phyloP scores from a whole-genome alignment of 2,113 vertebrate species.

The Meleagris gallopavo region DNA sequence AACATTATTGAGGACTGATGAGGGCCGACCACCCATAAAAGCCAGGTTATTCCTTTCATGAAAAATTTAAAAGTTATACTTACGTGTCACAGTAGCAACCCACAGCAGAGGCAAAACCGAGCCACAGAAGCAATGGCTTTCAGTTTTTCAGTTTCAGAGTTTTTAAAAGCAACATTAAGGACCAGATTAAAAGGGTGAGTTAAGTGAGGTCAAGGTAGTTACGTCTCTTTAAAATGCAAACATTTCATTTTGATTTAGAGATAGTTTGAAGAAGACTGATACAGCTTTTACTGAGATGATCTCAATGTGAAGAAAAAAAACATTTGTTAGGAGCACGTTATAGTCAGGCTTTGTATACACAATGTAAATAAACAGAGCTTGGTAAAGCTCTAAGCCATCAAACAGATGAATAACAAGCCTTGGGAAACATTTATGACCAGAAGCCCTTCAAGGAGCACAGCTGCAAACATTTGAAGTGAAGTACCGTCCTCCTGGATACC shows the following conservation, averaged over 20 bases:
- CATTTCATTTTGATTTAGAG: background rate
- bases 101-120: background rate
- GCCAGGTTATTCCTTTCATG: background rate
- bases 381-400: conserved; percentile 38
- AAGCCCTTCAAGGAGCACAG: conserved; percentile 10
- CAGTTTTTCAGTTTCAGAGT: background rate
- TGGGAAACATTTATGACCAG: background rate
- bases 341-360: background rate
- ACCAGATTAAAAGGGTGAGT: background rate
- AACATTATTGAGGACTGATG: background rate
- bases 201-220: background rate
- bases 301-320: background rate
- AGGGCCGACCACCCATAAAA: background rate
- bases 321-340: background rate
- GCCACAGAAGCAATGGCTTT: background rate
- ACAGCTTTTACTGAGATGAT: background rate
- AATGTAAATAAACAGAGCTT: conserved; percentile 22
- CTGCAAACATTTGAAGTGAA: conserved; percentile 4
- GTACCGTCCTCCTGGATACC: background rate
- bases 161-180: background rate
- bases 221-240: background rate
- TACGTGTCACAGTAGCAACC: background rate
- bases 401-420: conserved; percentile 12
- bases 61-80: background rate
- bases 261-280: background rate